Evolutionary conservation across 1,140 invertebrate species (phyloP).

Genomic region (Cotesia vestalis): DNA sequence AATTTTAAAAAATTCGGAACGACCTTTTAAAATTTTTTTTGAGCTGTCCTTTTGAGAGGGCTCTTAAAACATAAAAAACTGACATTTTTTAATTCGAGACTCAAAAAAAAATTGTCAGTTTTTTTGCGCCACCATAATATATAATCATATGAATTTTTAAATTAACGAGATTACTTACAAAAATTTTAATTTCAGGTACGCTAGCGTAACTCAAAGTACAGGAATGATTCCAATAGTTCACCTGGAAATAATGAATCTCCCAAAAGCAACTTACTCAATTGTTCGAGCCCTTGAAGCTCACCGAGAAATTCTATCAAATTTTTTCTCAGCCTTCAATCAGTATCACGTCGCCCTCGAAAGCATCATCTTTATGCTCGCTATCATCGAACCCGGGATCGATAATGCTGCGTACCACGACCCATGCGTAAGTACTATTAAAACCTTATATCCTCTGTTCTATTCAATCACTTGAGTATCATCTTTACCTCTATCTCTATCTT

Average conservation of each 20-base stretch:
- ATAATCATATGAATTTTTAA: too few relatives aligned
- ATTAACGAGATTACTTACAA: too few relatives aligned
- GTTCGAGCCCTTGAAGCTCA: constrained; percentile 92
- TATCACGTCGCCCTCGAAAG: constrained; percentile 98
- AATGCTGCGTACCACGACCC: constrained; percentile 46
- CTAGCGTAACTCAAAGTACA: constrained; percentile 94
- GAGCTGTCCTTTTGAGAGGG: too few relatives aligned
- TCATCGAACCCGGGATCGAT: constrained; percentile 71
- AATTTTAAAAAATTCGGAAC: too few relatives aligned
- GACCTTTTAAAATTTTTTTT: too few relatives aligned
- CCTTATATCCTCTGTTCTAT: neutral
- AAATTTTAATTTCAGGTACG: constrained; percentile 69
- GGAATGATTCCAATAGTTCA: constrained; percentile 98
- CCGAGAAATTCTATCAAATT: constrained; percentile 91
- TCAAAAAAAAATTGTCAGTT: too few relatives aligned
- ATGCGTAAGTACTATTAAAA: constrained; percentile 34
- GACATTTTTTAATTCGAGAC: too few relatives aligned
- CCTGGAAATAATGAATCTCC: constrained; percentile 77
- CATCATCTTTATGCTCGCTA: constrained; percentile 97
- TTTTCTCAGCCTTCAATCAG: constrained; percentile 86
- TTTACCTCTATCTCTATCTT: too few relatives aligned
- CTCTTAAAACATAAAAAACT: too few relatives aligned
- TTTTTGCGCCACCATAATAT: too few relatives aligned
- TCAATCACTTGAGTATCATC: too few relatives aligned
- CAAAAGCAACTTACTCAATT: constrained; percentile 91